A percentile compares a stretch with the other conserved stretches of the same genome.
Evolutionary conservation across 2,888 invertebrate genomes (phyloP).

Genomic region (Oligia latruncula): DNA sequence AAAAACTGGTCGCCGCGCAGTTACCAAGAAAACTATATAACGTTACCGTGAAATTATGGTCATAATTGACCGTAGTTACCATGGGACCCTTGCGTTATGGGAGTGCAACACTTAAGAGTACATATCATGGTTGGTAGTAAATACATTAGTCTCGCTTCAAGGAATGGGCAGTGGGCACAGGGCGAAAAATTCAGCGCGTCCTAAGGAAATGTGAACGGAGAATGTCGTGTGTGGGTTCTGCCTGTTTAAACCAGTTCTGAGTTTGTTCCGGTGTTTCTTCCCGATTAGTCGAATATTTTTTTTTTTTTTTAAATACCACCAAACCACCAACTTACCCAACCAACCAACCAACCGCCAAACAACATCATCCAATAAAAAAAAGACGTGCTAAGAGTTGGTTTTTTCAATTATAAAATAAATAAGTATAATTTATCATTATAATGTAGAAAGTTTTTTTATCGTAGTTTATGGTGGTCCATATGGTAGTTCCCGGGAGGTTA

Average conservation of each 20-base stretch:
- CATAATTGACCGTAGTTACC: slow-evolving; percentile 24
- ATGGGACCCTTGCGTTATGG: slow-evolving; percentile 10
- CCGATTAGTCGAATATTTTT: neutral
- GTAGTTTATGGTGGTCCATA: neutral
- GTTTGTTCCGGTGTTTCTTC: neutral
- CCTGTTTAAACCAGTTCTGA: neutral
- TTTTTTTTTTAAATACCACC: neutral
- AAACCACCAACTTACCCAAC: neutral
- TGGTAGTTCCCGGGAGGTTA: neutral
- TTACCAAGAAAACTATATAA: slow-evolving; percentile 29
- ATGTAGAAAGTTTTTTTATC: neutral
- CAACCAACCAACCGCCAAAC: neutral
- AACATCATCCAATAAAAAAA: neutral
- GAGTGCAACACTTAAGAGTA: slow-evolving; percentile 30
- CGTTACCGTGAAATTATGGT: slow-evolving; percentile 34
- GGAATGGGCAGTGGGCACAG: slow-evolving; percentile 17
- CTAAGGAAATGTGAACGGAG: slow-evolving; percentile 21
- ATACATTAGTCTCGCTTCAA: slow-evolving; percentile 60
- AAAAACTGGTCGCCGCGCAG: neutral
- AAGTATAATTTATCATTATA: neutral
- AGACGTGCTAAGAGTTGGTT: neutral
- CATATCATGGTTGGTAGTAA: slow-evolving; percentile 46
- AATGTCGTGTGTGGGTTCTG: slow-evolving; percentile 36
- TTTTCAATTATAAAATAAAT: neutral
- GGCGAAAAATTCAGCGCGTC: slow-evolving; percentile 44